Evolutionary conservation across 2,888 invertebrate species (phyloP), one percentile per base, ranked within the genome.

Genomic region (Leptogaster cylindrica): DNA sequence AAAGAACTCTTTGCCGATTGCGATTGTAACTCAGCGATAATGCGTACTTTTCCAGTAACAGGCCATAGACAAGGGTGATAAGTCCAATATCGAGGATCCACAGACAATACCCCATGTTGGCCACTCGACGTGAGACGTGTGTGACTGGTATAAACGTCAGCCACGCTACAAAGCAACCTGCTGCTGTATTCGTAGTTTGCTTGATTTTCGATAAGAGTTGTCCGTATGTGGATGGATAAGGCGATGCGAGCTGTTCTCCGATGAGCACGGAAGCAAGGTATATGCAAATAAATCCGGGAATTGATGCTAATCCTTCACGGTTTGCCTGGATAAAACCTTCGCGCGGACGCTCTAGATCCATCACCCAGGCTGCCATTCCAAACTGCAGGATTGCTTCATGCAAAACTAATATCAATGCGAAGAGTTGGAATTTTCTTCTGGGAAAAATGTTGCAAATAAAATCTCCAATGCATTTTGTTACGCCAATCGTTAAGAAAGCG

Each of bases 401-500:
- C 31, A 86, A 68, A 2, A 83, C 71, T 36, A 90, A 75, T 10
- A 88, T 76, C 58, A 28, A 86, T 78, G 5, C 85, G 68, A 52
- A 88, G 6, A 50, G 81, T 39, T 82, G 7, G 1, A 25, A 8
- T 51, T 51, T 51, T 4, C 51, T 66, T 0, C 68, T 72, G 2
- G 18, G 10, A n/a, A n/a, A n/a, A 39, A 76, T 1, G 5, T 72
- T 67, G 18, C 74, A 74, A 3, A 74, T 58, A 1, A 88, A 78
- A 0, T 87, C 87, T 36, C 89, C 88, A 16, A 91, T 75, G 1
- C 93, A 77, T 81, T 93, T 95, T 14, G 94, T 89, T 39, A 89
- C 81, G 2, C 93, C 95, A 66, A 99, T 82, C 0, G 97, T 97
- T 72, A 96, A 89, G 80, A 98, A 99, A 78, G 99, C 99, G 81